A percentile compares a stretch with the other conserved stretches of the same genome.
These are phyloP conservation scores for Belonocnema kinseyi DNA, from an alignment of 1,140 invertebrate genomes.

Conservation along the genomic window DNA sequence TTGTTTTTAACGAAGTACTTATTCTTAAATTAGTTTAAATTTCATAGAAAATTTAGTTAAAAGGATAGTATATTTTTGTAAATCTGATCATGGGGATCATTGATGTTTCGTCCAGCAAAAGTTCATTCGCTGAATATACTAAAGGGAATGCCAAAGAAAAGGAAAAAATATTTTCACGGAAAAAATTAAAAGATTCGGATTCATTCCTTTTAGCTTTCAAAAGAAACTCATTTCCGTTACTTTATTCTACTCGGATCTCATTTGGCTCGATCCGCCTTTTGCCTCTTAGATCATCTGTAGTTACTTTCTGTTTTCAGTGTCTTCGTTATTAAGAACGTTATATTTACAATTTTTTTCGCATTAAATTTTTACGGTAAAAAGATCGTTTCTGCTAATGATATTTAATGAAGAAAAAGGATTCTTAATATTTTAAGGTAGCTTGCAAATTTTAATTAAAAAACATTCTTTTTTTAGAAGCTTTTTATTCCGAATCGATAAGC, in stretches of 20 bases:
- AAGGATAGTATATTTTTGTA: no score
- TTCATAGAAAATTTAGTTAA: no score
- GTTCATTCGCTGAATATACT: constrained; percentile 11
- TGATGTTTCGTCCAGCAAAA: constrained; percentile 19
- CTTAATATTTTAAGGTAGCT: no score
- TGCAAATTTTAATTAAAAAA: no score
- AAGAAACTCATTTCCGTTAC: constrained; percentile 29
- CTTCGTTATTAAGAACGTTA: constrained; percentile 9
- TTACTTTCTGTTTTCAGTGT: constrained; percentile 19
- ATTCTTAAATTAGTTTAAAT: no score
- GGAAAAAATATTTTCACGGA: constrained; percentile 17
- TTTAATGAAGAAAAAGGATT: no score
- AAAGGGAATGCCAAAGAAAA: not conserved
- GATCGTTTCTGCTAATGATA: no score
- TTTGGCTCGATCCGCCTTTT: constrained; percentile 18
- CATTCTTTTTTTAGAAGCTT: no score
- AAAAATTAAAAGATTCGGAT: constrained; percentile 10
- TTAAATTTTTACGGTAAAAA: constrained; percentile 3
- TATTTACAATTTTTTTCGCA: constrained; percentile 10
- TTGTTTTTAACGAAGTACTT: no score
- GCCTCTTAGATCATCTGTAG: not conserved
- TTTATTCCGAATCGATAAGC: no score
- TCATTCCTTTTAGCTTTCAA: constrained; percentile 20
- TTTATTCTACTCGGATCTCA: constrained; percentile 30
- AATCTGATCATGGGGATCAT: constrained; percentile 9